A percentile compares a stretch with the other conserved stretches of the same genome.
Conservation (phyloP, 1,140 invertebrate species). For the Neodiprion virginianus region DNA sequence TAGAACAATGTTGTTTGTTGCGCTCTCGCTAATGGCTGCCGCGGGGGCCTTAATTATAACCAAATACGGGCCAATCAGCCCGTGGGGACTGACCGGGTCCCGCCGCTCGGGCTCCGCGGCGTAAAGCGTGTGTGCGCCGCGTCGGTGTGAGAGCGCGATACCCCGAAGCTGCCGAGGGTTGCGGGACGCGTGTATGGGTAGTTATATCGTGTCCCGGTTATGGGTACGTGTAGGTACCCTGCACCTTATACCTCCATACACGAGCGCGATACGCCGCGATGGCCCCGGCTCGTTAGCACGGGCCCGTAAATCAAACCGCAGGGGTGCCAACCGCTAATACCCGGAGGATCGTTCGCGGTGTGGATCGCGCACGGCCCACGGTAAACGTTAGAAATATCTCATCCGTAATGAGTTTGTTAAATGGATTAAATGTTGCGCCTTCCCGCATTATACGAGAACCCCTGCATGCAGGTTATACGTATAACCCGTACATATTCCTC, state of each 20-base stretch:
- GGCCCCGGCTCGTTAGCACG: constrained; percentile 51
- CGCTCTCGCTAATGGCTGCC: constrained; percentile 45
- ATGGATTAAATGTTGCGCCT: constrained; percentile 48
- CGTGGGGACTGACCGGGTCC: constrained; percentile 27
- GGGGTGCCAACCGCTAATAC: constrained; percentile 58
- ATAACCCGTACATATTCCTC: no score
- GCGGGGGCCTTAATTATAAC: constrained; percentile 53
- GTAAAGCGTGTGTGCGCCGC: not conserved
- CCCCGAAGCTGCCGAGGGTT: not conserved
- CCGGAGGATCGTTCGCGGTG: constrained; percentile 47
- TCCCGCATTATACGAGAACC: not conserved
- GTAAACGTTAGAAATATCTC: constrained; percentile 59
- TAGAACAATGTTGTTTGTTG: constrained; percentile 50
- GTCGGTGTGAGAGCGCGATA: not conserved
- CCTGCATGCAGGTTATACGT: no score
- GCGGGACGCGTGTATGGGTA: not conserved
- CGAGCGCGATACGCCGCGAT: constrained; percentile 6
- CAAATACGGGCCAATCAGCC: constrained; percentile 53
- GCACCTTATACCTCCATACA: no score
- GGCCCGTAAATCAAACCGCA: constrained; percentile 59
- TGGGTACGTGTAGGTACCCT: no score
- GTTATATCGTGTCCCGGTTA: no score
- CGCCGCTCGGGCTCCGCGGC: not conserved
- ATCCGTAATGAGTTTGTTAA: constrained; percentile 61
- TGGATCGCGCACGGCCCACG: constrained; percentile 33